Percentiles rank a stretch among this genome's conserved stretches.
Conservation (phyloP, 37 sponge, comb jelly and placozoan genomes). For the Cliona cf. orientalis region DNA sequence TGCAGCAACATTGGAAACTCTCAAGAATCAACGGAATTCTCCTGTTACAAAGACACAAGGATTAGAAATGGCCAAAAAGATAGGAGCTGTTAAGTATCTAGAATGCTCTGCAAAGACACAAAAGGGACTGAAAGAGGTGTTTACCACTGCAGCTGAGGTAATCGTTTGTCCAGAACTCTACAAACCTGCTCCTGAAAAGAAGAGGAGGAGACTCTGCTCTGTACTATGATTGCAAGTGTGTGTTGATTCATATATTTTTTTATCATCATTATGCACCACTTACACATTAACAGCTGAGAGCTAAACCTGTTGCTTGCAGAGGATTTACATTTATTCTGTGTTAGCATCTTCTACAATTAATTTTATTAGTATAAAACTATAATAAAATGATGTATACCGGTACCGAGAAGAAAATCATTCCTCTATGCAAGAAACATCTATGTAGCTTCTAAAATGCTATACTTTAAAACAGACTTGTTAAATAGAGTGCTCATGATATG, state of each 20-base stretch:
- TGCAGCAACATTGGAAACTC: slow-evolving; percentile 46
- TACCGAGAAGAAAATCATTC: no score
- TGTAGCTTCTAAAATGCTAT: no score
- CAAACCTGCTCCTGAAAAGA: background rate
- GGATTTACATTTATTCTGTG: no score
- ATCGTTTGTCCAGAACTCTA: slow-evolving; percentile 64
- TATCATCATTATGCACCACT: no score
- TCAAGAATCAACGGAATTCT: slow-evolving; percentile 42
- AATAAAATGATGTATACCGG: no score
- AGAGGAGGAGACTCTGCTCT: slow-evolving; percentile 37
- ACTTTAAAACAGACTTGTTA: no score
- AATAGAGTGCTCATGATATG: no score
- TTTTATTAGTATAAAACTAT: no score
- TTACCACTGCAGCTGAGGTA: slow-evolving; percentile 81
- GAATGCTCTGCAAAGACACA: slow-evolving; percentile 91
- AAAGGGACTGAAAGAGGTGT: slow-evolving; percentile 85
- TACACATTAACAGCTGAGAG: no score
- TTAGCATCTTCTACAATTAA: background rate
- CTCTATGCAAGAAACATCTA: no score
- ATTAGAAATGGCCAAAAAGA: slow-evolving; percentile 65
- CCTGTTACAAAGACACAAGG: slow-evolving; percentile 84
- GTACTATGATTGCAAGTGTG: slow-evolving; percentile 23
- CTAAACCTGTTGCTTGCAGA: no score
- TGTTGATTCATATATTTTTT: no score
- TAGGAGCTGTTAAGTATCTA: slow-evolving; percentile 86